phyloP scores from a whole-genome alignment of 2,888 invertebrate genomes.

The Eilema caniola region DNA sequence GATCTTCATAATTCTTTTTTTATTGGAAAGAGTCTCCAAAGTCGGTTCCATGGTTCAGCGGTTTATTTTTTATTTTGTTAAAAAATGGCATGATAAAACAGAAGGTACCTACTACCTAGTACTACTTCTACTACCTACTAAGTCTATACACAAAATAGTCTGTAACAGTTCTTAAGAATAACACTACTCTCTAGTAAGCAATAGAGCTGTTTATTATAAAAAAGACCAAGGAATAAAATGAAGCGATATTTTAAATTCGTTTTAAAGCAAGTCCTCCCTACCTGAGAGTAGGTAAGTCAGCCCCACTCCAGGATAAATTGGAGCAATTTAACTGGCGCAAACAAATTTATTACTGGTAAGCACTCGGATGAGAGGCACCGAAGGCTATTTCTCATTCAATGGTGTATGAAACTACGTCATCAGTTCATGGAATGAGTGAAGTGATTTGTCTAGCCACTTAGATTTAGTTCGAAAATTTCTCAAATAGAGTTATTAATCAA shows the following conservation, averaged over 20 bases:
- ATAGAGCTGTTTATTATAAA: not conserved
- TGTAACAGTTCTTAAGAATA: no score
- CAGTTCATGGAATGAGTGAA: constrained; percentile 15
- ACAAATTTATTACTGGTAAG: constrained; percentile 18
- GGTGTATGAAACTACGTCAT: constrained; percentile 22
- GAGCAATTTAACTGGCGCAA: constrained; percentile 19
- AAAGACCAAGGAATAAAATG: not conserved
- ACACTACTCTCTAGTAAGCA: no score
- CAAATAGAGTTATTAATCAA: no score
- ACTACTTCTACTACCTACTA: no score
- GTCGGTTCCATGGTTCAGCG: no score
- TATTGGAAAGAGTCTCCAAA: no score
- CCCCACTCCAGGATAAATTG: constrained; percentile 16
- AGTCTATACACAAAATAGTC: no score
- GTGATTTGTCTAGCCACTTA: constrained; percentile 5
- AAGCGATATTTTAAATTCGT: not conserved
- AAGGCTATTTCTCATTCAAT: constrained; percentile 20
- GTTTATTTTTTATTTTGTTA: no score
- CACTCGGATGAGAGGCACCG: constrained; percentile 17
- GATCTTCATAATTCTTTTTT: no score
- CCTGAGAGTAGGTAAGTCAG: constrained; percentile 12
- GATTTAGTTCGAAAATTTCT: not conserved
- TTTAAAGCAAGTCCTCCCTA: not conserved
- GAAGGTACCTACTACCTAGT: no score
- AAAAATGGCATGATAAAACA: no score